Conservation (phyloP, 2,113 vertebrate species). For the Silurus asotus region DNA sequence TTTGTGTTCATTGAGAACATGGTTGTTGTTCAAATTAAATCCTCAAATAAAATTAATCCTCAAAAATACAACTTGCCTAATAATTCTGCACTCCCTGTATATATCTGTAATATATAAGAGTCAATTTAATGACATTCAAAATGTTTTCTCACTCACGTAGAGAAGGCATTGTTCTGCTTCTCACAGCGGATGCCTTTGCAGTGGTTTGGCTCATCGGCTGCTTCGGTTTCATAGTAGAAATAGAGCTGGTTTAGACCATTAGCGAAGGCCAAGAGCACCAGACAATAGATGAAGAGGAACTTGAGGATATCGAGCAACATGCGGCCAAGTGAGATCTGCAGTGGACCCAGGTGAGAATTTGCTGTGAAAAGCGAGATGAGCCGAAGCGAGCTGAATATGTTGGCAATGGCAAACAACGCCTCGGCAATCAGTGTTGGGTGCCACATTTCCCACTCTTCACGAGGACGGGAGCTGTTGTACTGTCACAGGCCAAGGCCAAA, state of each 20-base stretch:
- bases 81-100: too few relatives aligned
- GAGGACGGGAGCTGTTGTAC: slow-evolving; percentile 62
- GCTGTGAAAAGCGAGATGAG: slow-evolving; percentile 90
- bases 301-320: slow-evolving; percentile 90
- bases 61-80: too few relatives aligned
- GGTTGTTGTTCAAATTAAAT: too few relatives aligned
- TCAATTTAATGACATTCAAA: neutral
- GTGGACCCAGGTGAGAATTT: slow-evolving; percentile 87
- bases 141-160: slow-evolving; percentile 66
- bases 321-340: slow-evolving; percentile 86
- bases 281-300: slow-evolving; percentile 89
- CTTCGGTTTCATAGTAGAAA: slow-evolving; percentile 86
- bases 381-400: slow-evolving; percentile 87
- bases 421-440: slow-evolving; percentile 87
- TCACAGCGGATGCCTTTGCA: slow-evolving; percentile 91
- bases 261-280: slow-evolving; percentile 85
- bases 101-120: too few relatives aligned
- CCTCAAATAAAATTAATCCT: too few relatives aligned
- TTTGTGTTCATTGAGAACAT: too few relatives aligned
- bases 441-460: slow-evolving; percentile 87
- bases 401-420: slow-evolving; percentile 86
- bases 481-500: slow-evolving; percentile 18
- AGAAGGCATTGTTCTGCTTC: slow-evolving; percentile 71
- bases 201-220: slow-evolving; percentile 85
- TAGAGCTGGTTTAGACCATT: slow-evolving; percentile 89